Base-by-base conservation (phyloP, 2,113 vertebrate species). In the Leiothrix lutea region DNA sequence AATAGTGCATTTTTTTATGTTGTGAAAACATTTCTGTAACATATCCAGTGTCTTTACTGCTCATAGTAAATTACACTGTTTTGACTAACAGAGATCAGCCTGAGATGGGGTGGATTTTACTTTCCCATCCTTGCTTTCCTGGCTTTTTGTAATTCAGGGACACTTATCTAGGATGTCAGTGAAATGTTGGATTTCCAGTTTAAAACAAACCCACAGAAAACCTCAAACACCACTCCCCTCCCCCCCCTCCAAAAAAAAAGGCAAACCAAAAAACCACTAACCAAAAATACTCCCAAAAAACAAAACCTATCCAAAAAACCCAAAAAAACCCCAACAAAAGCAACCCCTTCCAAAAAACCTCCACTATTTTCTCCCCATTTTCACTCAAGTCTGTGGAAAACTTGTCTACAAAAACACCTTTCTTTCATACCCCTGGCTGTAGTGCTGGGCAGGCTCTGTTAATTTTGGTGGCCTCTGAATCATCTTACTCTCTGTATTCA, bases 221-320 rank as follows among this genome's bases (percentile, higher is more conserved):
- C 6, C 8, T n/a, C 6, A 47, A 65, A 18, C 23, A 64, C 7
- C 0, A 2, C 28, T 28, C 14, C 5, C 14, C 15, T 5, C 13
- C 19, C 3, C 7, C n/a, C 23, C 2, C 3, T 15, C 42, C 42
- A 45, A 5, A 10, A 24, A 50, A 48, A 48, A 38, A 38, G 10
- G 10, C n/a, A 38, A 38, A 38, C 36, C 22, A 35, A 23, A 36
- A 53, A 33, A 5, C 2, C 12, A 42, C 9, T 10, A 45, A 45
- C 42, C 7, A 22, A 58, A 8, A 22, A 64, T n/a, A 25, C 16
- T 11, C 19, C 3, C 7, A 20, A 23, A 57, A n/a, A 57, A 57
- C 36, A 38, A 38, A 38, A 38, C 36, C n/a, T n/a, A n/a, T n/a
- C n/a, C n/a, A n/a, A n/a, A n/a, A n/a, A n/a, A n/a, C n/a, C n/a